Conservation (phyloP, 2,797 vertebrate species). For the Triplophysa bombifrons region DNA sequence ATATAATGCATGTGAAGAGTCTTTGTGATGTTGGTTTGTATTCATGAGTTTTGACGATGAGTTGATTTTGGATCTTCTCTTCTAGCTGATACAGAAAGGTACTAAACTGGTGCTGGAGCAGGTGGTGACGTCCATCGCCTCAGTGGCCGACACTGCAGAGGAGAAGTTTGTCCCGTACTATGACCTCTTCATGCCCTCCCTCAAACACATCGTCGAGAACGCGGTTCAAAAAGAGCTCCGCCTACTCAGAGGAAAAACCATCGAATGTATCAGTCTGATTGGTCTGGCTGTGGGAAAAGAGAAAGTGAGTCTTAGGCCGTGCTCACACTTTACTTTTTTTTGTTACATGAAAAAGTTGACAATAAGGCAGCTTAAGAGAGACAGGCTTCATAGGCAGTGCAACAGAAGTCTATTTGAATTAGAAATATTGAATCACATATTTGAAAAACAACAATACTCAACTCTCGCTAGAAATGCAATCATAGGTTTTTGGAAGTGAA, state of each 20-base stretch:
- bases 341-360: no score
- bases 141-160: constrained; percentile 97
- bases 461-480: no score
- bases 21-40: not conserved
- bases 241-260: constrained; percentile 95
- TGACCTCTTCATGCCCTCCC: constrained; percentile 95
- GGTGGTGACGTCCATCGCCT: constrained; percentile 98
- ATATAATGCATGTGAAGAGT: not conserved
- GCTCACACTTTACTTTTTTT: no score
- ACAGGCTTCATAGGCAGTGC: no score
- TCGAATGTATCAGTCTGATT: constrained; percentile 98
- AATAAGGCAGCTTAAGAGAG: no score
- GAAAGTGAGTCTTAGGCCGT: constrained; percentile 75
- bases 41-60: not conserved
- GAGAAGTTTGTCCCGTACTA: constrained; percentile 99
- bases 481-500: no score
- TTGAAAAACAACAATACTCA: no score
- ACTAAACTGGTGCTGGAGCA: constrained; percentile 98
- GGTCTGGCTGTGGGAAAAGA: constrained; percentile 98
- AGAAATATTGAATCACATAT: no score
- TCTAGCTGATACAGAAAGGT: constrained; percentile 94
- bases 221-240: constrained; percentile 96
- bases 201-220: constrained; percentile 97
- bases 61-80: not conserved
- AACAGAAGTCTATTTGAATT: no score